phyloP scores from a whole-genome alignment of 1,140 invertebrate genomes.

The Bombyx mori region DNA sequence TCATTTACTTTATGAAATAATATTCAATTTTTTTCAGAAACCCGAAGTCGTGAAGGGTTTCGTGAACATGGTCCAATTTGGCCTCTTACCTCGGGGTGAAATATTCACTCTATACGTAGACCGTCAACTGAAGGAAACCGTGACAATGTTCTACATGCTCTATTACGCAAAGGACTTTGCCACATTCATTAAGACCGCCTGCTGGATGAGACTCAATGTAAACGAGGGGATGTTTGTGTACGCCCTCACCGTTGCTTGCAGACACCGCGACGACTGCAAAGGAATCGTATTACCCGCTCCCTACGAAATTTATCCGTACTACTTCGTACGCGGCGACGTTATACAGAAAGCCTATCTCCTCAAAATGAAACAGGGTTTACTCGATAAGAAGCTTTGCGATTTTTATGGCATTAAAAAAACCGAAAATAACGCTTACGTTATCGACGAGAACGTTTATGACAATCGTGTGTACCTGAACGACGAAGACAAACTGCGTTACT shows the following conservation, averaged over 20 bases:
- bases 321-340: conserved; percentile 74
- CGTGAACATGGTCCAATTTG: conserved; percentile 70
- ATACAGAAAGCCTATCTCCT: conserved; percentile 74
- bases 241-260: conserved; percentile 73
- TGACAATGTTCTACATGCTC: conserved; percentile 77
- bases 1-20: too few relatives aligned
- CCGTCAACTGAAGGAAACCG: conserved; percentile 75
- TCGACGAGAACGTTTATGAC: conserved; percentile 60
- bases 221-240: conserved; percentile 78
- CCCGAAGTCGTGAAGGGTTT: conserved; percentile 74
- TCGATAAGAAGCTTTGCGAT: conserved; percentile 50
- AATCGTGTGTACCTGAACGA: conserved; percentile 51
- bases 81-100: conserved; percentile 71
- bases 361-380: conserved; percentile 67
- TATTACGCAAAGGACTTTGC: conserved; percentile 77
- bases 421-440: conserved; percentile 52
- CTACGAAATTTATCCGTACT: conserved; percentile 79
- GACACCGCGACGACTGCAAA: conserved; percentile 75
- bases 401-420: conserved; percentile 58
- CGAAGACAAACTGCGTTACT: conserved; percentile 73
- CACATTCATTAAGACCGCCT: conserved; percentile 73
- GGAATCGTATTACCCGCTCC: conserved; percentile 75
- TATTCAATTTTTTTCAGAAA: conserved; percentile 54
- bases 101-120: conserved; percentile 76
- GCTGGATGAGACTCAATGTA: conserved; percentile 74